Conservation (phyloP, 2,888 invertebrate species). For the Amiota minor region DNA sequence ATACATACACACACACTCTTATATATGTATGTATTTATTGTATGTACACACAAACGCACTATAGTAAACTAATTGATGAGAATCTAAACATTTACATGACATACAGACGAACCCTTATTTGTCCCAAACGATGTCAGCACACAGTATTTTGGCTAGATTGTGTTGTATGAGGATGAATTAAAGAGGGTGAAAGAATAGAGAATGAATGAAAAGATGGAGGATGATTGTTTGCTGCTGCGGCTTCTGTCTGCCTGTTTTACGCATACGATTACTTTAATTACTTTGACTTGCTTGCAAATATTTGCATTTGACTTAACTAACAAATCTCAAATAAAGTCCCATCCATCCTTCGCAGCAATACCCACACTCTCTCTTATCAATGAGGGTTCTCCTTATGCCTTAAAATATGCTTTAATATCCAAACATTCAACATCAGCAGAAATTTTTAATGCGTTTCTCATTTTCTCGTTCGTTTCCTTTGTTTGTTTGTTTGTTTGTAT, state of each 20-base stretch:
- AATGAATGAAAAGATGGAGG: not conserved
- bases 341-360: not conserved
- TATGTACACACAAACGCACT: constrained; percentile 28
- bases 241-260: constrained; percentile 57
- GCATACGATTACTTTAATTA: constrained; percentile 64
- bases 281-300: constrained; percentile 65
- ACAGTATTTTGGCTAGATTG: not conserved
- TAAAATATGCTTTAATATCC: constrained; percentile 27
- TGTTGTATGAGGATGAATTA: not conserved
- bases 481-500: constrained; percentile 47
- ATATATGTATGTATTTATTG: no score
- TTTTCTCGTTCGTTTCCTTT: constrained; percentile 16
- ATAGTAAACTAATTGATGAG: constrained; percentile 57
- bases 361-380: constrained; percentile 9
- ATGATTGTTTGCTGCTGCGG: constrained; percentile 54
- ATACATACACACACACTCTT: constrained; percentile 30
- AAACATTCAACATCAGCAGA: constrained; percentile 53
- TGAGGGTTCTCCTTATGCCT: not conserved
- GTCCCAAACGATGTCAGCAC: constrained; percentile 16
- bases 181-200: not conserved
- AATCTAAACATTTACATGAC: constrained; percentile 58
- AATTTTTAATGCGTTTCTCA: constrained; percentile 45
- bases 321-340: constrained; percentile 42
- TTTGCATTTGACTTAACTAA: constrained; percentile 64
- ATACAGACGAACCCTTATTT: not conserved